phyloP scores from a whole-genome alignment of 1,140 invertebrate species.

The Heliconius hewitsoni region DNA sequence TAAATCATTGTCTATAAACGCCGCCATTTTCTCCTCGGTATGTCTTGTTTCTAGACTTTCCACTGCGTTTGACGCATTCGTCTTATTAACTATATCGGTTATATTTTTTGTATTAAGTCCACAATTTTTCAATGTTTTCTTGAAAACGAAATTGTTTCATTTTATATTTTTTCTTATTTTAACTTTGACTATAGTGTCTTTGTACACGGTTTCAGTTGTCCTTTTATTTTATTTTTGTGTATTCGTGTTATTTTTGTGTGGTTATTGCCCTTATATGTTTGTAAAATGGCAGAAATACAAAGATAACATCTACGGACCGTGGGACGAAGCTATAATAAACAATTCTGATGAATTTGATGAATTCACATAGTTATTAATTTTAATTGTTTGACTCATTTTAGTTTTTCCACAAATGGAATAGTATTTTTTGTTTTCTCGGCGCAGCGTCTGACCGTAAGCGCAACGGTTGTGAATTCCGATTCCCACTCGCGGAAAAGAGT shows the following conservation, averaged over 20 bases:
- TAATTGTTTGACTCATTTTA: constrained; percentile 12
- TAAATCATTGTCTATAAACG: constrained; percentile 93
- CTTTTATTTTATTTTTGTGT: constrained; percentile 84
- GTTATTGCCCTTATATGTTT: constrained; percentile 91
- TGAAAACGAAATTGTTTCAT: constrained; percentile 70
- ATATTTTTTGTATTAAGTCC: constrained; percentile 95
- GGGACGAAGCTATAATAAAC: constrained; percentile 93
- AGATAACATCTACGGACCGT: constrained; percentile 97
- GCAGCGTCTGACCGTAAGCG: too few relatives aligned
- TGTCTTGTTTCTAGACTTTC: constrained; percentile 95
- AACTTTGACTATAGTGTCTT: constrained; percentile 74
- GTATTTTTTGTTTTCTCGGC: too few relatives aligned
- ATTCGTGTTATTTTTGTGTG: constrained; percentile 85
- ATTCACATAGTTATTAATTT: constrained; percentile 40
- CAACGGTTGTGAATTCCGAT: neutral
- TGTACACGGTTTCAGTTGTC: constrained; percentile 82
- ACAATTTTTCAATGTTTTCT: constrained; percentile 85
- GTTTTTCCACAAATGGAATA: too few relatives aligned
- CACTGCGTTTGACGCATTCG: constrained; percentile 92
- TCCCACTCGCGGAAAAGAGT: too few relatives aligned
- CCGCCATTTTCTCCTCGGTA: constrained; percentile 95
- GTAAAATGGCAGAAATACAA: constrained; percentile 92
- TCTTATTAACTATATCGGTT: constrained; percentile 92
- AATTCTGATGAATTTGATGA: constrained; percentile 81
- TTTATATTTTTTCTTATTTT: constrained; percentile 55